Evolutionary conservation across 2,888 invertebrate genomes (phyloP).

Genomic region (Lepidocyrtinus sp.): DNA sequence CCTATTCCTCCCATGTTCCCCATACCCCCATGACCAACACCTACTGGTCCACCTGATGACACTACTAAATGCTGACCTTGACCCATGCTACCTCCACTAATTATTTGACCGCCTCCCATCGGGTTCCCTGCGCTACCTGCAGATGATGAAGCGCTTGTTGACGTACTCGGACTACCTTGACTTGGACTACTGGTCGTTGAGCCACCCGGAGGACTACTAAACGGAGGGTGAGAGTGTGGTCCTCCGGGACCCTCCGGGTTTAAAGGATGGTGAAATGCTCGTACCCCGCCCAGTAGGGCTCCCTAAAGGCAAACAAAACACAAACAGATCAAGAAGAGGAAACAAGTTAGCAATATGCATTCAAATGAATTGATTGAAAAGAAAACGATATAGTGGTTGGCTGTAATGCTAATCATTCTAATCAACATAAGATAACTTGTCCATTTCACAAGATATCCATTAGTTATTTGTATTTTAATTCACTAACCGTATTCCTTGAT

Average conservation of each 20-base stretch:
- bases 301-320: constrained; percentile 74
- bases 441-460: not conserved
- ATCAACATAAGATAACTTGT: too few species aligned
- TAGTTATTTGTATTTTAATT: not conserved
- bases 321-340: not conserved
- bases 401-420: too few species aligned
- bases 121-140: constrained; percentile 59
- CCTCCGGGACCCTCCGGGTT: constrained; percentile 63
- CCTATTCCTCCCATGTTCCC: constrained; percentile 65
- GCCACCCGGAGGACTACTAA: constrained; percentile 66
- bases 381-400: too few species aligned
- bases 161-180: constrained; percentile 69
- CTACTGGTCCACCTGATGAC: constrained; percentile 51
- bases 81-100: constrained; percentile 63
- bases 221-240: constrained; percentile 65
- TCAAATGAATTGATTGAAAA: too few species aligned
- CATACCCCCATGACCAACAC: constrained; percentile 58
- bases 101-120: constrained; percentile 61
- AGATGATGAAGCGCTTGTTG: constrained; percentile 64
- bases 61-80: constrained; percentile 60
- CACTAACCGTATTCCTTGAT: constrained; percentile 88
- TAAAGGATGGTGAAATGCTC: constrained; percentile 69
- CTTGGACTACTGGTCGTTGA: constrained; percentile 69
- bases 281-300: constrained; percentile 68
- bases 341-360: not conserved